Evolutionary conservation across 1,140 invertebrate species (phyloP), one percentile per base, ranked within the genome.

Genomic region (Drosophila ficusphila): DNA sequence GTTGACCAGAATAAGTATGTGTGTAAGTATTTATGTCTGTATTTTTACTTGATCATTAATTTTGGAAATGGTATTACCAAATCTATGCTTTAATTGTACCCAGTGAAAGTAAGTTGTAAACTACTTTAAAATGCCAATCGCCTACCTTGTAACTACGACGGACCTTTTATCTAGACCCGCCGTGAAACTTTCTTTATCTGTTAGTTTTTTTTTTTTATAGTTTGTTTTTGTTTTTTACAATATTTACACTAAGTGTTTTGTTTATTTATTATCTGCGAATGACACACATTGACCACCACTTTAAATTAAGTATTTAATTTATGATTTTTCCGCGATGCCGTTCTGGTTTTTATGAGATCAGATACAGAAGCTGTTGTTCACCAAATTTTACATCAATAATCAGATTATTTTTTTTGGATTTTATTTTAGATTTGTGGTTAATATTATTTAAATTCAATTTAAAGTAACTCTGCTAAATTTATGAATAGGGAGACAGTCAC

Each of bases 241-340:
- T 86, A 86, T 86, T 86, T 86, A 86, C 81, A 86, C 81, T 86
- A 86, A 86, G 82, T 88, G 77, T 81, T 69, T 75, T 49, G 25
- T 62, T 38, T 36, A 39, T 46, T 53, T 57, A 33, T 47, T 76
- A 74, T 49, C 33, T 36, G 46, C 21, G 64, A 68, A 67, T 72
- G 46, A 73, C 39, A 34, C 72, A 65, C 18, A 47, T 74, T 34
- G 39, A 60, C 46, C n/a, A 21, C 48, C 11, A n/a, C 23, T 34
- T 49, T 53, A 7, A 18, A 36, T 44, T 49, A 31, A 39, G 41
- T 52, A 29, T 46, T 62, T 21, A 33, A 51, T 68, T 51, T 36
- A 19, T 42, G 12, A 6, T 51, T 44, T 44, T 25, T 38, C 46
- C 19, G 39, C n/a, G 31, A 46, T 39, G 49, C 11, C 42, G 56